Conservation (phyloP, 2,113 vertebrate genomes). For the Dunckerocampus dactyliophorus region DNA sequence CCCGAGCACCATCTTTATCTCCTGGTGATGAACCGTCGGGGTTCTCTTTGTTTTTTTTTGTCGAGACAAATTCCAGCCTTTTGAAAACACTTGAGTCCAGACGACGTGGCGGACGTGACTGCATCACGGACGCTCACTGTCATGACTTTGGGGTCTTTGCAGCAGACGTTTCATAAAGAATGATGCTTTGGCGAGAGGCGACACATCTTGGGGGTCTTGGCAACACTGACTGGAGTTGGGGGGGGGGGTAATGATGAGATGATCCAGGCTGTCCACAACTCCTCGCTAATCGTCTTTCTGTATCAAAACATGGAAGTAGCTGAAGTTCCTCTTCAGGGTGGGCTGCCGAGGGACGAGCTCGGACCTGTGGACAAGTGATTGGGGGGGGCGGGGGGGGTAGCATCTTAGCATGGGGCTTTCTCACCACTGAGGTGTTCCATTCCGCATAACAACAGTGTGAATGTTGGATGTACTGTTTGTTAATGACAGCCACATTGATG, state of each 20-base stretch:
- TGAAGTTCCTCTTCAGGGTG: no score
- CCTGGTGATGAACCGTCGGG: constrained; percentile 14
- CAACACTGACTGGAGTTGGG: background rate
- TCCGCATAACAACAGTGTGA: background rate
- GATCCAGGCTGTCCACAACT: background rate
- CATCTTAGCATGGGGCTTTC: background rate
- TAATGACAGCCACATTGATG: background rate
- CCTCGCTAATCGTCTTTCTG: no score
- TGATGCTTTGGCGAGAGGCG: no score
- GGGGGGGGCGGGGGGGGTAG: background rate
- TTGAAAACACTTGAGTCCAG: constrained; percentile 15
- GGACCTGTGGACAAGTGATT: background rate
- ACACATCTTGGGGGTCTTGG: background rate
- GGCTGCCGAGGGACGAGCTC: background rate
- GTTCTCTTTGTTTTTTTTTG: constrained; percentile 5
- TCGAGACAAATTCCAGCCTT: constrained; percentile 15
- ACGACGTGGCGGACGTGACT: background rate
- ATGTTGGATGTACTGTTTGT: no score
- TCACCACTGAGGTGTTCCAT: background rate
- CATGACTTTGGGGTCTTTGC: no score
- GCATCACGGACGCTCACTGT: background rate
- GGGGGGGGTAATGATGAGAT: background rate
- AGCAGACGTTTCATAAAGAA: no score
- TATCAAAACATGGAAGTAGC: background rate
- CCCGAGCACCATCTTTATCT: constrained; percentile 52